Evolutionary conservation across 1,140 invertebrate genomes (phyloP).

Genomic region (Neocloeon triangulifer): DNA sequence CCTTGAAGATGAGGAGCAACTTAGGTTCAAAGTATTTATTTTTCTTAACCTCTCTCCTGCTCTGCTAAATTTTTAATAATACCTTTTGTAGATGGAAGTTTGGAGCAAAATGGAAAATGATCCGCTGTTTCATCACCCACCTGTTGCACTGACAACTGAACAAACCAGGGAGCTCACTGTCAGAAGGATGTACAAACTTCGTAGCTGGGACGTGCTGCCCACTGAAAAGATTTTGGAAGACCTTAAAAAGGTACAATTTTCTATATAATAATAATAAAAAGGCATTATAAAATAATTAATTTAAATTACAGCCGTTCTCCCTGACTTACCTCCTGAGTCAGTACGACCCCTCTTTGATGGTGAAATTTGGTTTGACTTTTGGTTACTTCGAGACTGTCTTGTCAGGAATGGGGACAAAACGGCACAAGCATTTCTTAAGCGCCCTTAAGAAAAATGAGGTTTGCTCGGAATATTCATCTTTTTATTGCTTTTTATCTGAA

Average conservation of each 20-base stretch:
- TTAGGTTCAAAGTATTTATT: conserved; percentile 12
- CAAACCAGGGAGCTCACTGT: conserved; percentile 27
- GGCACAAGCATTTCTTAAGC: conserved; percentile 34
- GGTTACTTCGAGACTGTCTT: conserved; percentile 29
- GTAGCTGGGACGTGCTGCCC: conserved; percentile 23
- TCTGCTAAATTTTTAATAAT: neutral
- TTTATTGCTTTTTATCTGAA: neutral
- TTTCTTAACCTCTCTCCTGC: neutral
- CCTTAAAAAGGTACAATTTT: conserved; percentile 12
- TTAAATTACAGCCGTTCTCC: conserved; percentile 10
- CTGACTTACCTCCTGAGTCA: conserved; percentile 32
- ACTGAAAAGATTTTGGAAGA: conserved; percentile 21
- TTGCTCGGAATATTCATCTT: conserved; percentile 12
- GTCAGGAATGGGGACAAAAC: conserved; percentile 26
- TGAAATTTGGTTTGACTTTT: conserved; percentile 35
- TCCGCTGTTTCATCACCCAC: conserved; percentile 43
- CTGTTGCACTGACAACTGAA: conserved; percentile 34
- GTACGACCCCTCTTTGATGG: conserved; percentile 40
- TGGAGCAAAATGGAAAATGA: conserved; percentile 63
- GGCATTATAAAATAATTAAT: neutral
- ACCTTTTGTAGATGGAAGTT: conserved; percentile 45
- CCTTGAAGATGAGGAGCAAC: conserved; percentile 11
- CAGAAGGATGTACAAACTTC: conserved; percentile 18
- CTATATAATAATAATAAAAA: neutral
- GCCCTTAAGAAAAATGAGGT: conserved; percentile 28